These are phyloP conservation scores for Idaea dimidiata DNA, from an alignment of 2,888 invertebrate species.

Conservation along the genomic window DNA sequence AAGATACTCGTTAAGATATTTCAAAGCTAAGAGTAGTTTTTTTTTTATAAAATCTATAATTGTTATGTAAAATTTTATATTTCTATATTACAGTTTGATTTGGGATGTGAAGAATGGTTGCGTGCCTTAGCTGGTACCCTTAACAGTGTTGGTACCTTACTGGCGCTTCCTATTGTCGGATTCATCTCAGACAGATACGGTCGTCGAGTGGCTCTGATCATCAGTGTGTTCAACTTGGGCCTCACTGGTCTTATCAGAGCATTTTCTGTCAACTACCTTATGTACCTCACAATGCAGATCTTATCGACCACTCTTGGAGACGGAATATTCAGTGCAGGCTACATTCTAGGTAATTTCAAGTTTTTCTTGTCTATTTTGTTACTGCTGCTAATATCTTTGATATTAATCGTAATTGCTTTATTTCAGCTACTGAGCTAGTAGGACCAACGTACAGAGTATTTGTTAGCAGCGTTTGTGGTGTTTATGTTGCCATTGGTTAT, in stretches of 20 bases:
- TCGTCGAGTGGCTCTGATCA: conserved; percentile 70
- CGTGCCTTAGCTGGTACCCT: conserved; percentile 86
- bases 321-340: conserved; percentile 77
- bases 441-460: conserved; percentile 87
- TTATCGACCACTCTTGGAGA: conserved; percentile 77
- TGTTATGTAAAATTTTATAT: background rate
- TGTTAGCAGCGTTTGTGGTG: conserved; percentile 83
- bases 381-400: background rate
- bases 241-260: conserved; percentile 76
- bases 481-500: conserved; percentile 87
- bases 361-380: background rate
- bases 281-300: conserved; percentile 76
- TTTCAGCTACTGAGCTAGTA: conserved; percentile 86
- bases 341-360: conserved; percentile 52
- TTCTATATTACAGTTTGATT: conserved; percentile 75
- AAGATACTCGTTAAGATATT: conserved; percentile 26
- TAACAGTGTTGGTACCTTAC: conserved; percentile 84
- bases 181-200: conserved; percentile 84
- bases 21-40: background rate
- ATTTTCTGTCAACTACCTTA: conserved; percentile 77
- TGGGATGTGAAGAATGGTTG: conserved; percentile 86
- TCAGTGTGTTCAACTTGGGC: conserved; percentile 66
- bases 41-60: background rate
- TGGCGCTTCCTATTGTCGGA: conserved; percentile 85
- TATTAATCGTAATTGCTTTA: background rate